Evolutionary conservation across 2,888 invertebrate genomes (phyloP).

Genomic region (Lypha dubia): DNA sequence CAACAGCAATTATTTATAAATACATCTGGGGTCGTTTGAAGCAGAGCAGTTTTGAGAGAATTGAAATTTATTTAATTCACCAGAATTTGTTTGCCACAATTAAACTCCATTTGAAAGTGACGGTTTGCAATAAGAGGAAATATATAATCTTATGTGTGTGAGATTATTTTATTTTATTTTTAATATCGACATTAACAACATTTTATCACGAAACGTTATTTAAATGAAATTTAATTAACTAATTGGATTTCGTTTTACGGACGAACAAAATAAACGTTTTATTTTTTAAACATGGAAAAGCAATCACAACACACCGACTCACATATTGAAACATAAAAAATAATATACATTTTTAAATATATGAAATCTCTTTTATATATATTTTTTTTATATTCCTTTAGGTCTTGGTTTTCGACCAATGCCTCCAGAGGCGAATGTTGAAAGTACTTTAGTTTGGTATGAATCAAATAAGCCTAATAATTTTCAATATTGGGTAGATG

Average conservation of each 20-base stretch:
- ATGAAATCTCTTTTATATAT: constrained; percentile 53
- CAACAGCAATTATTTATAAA: too few species aligned
- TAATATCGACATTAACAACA: constrained; percentile 36
- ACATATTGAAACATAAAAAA: neutral
- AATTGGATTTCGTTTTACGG: constrained; percentile 75
- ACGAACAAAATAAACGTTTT: constrained; percentile 40
- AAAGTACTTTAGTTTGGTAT: constrained; percentile 98
- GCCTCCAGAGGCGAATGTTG: constrained; percentile 95
- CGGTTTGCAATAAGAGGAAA: neutral
- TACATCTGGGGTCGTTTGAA: too few species aligned
- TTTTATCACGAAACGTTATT: constrained; percentile 54
- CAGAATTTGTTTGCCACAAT: too few species aligned
- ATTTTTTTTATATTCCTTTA: constrained; percentile 80
- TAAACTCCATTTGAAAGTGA: neutral
- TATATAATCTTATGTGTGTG: neutral
- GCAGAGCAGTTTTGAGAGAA: too few species aligned
- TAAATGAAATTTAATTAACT: constrained; percentile 77
- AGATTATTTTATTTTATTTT: neutral
- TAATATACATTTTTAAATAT: constrained; percentile 45
- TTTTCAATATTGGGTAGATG: constrained; percentile 91
- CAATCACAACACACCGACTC: neutral
- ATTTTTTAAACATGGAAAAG: neutral
- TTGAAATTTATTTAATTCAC: too few species aligned
- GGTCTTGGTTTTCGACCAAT: constrained; percentile 98
- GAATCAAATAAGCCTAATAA: constrained; percentile 86